phyloP scores from a whole-genome alignment of 1,140 invertebrate genomes.

The Anthonomus grandis region DNA sequence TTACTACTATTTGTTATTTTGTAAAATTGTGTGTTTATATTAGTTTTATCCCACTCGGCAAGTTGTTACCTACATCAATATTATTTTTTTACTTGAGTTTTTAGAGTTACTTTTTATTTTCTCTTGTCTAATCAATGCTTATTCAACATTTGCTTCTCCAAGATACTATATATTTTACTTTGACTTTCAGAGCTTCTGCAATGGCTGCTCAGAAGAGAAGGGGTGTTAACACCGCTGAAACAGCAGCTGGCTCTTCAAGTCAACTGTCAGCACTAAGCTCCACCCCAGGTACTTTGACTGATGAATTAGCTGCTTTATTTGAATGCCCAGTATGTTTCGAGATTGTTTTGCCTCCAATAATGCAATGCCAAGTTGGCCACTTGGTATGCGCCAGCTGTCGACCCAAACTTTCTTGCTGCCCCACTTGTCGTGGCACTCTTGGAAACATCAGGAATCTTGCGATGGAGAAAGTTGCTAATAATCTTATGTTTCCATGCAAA shows the following conservation, averaged over 20 bases:
- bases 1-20: too few species aligned
- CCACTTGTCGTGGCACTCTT: conserved; percentile 94
- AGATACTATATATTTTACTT: too few species aligned
- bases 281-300: conserved; percentile 60
- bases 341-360: conserved; percentile 95
- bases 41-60: too few species aligned
- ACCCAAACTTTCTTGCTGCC: conserved; percentile 94
- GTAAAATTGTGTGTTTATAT: too few species aligned
- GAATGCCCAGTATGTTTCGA: conserved; percentile 99
- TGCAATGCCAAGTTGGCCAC: conserved; percentile 86
- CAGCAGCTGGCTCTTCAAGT: conserved; percentile 28
- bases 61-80: too few species aligned
- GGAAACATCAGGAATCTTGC: conserved; percentile 97
- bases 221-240: conserved; percentile 32
- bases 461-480: conserved; percentile 99
- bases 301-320: conserved; percentile 92
- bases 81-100: too few species aligned
- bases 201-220: conserved; percentile 36
- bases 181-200: too few species aligned
- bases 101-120: too few species aligned
- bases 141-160: too few species aligned
- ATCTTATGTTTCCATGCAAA: conserved; percentile 98
- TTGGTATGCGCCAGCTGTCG: conserved; percentile 92
- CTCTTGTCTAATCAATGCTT: too few species aligned
- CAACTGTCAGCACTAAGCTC: conserved; percentile 30